These are phyloP conservation scores for Dasypogon diadema DNA, from an alignment of 2,888 invertebrate species.

Conservation along the genomic window DNA sequence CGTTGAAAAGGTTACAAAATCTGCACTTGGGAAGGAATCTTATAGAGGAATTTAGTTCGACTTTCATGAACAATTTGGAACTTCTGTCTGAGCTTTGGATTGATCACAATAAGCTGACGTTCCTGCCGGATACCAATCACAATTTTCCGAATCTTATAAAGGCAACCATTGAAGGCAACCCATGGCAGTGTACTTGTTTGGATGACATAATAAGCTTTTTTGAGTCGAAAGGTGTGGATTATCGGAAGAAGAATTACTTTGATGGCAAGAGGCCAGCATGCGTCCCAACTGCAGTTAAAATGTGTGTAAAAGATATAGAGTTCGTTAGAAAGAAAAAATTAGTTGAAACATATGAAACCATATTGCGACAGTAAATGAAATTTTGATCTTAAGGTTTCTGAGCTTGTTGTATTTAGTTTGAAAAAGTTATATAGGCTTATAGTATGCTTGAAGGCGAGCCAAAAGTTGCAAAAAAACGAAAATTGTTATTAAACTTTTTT, in stretches of 20 bases:
- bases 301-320: conserved; percentile 61
- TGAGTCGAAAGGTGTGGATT: conserved; percentile 58
- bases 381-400: too few relatives aligned
- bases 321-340: conserved; percentile 54
- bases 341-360: neutral
- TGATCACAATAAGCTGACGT: conserved; percentile 65
- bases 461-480: too few relatives aligned
- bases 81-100: conserved; percentile 60
- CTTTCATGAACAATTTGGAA: conserved; percentile 46
- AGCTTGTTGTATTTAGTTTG: too few relatives aligned
- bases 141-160: conserved; percentile 60
- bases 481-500: too few relatives aligned
- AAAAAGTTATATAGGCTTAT: too few relatives aligned
- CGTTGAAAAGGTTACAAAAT: conserved; percentile 62
- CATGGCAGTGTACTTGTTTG: conserved; percentile 66
- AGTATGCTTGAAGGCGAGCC: too few relatives aligned
- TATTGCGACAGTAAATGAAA: too few relatives aligned
- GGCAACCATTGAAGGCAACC: conserved; percentile 64
- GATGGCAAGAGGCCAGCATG: conserved; percentile 63
- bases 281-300: conserved; percentile 56
- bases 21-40: conserved; percentile 63
- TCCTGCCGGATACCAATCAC: conserved; percentile 61
- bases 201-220: conserved; percentile 61
- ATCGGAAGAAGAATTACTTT: conserved; percentile 60
- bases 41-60: conserved; percentile 60